Evolutionary conservation across 2,888 invertebrate genomes (phyloP).

Genomic region (Philopedon plagiatum): DNA sequence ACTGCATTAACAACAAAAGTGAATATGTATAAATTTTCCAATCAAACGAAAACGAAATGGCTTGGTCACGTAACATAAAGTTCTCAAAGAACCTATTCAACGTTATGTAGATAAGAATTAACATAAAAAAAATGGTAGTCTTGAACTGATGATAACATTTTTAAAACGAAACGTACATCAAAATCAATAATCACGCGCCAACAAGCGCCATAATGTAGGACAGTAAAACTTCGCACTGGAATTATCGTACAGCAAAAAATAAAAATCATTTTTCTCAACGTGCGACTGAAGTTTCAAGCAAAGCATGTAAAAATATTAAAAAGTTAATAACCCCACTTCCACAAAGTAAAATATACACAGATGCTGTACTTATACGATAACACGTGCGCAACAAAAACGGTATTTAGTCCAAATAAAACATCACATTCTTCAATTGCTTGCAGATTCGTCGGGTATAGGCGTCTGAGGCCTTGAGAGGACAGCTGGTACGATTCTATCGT

Average conservation of each 20-base stretch:
- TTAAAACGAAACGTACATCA: neutral
- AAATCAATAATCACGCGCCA: neutral
- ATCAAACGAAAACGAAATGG: neutral
- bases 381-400: no score
- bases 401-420: constrained; percentile 3
- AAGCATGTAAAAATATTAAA: no score
- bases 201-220: neutral
- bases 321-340: no score
- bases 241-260: neutral
- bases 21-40: neutral
- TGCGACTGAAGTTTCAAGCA: no score
- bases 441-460: constrained; percentile 30
- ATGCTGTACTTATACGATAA: no score
- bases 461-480: constrained; percentile 49
- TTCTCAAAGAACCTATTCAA: neutral
- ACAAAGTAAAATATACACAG: neutral
- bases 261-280: no score
- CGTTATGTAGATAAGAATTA: neutral
- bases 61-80: constrained; percentile 1
- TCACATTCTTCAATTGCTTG: neutral
- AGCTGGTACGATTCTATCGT: constrained; percentile 50
- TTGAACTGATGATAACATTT: neutral
- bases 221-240: neutral
- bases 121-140: constrained; percentile 5
- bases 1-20: neutral